Evolutionary conservation across 2,113 vertebrate genomes (phyloP).

Genomic region (Heterochromis multidens): DNA sequence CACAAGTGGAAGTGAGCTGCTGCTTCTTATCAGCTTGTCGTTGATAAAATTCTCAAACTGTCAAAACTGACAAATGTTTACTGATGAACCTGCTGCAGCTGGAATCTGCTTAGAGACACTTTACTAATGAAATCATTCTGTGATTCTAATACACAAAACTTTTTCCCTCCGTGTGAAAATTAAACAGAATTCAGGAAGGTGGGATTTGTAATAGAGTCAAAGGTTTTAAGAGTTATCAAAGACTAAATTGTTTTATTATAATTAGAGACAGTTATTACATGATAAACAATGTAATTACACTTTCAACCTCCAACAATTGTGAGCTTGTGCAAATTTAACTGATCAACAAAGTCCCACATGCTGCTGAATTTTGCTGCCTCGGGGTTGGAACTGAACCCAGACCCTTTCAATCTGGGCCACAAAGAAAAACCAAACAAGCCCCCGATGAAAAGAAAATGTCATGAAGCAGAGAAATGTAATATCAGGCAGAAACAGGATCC

Average conservation of each 20-base stretch:
- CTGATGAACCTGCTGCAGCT: not conserved
- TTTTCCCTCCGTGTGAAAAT: not conserved
- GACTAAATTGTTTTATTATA: fast-evolving
- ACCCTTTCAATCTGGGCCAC: not conserved
- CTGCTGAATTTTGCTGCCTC: too few species aligned
- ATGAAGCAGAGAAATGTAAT: not conserved
- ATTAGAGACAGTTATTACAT: not conserved
- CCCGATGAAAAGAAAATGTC: fast-evolving
- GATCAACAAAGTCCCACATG: too few species aligned
- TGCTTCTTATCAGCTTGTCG: not conserved
- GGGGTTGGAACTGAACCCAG: not conserved
- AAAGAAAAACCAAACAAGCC: not conserved
- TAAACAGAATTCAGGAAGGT: not conserved
- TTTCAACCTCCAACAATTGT: fast-evolving
- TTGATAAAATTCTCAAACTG: not conserved
- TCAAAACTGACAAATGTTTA: not conserved
- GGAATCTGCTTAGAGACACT: not conserved
- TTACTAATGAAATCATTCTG: not conserved
- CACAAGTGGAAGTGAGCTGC: not conserved
- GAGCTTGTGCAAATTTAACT: not conserved
- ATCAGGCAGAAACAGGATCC: not conserved
- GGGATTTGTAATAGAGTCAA: too few species aligned
- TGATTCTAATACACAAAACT: not conserved
- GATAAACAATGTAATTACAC: not conserved
- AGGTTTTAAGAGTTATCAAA: too few species aligned